Base-by-base conservation (phyloP, 2,888 invertebrate species). In the Phaonia tiefii region DNA sequence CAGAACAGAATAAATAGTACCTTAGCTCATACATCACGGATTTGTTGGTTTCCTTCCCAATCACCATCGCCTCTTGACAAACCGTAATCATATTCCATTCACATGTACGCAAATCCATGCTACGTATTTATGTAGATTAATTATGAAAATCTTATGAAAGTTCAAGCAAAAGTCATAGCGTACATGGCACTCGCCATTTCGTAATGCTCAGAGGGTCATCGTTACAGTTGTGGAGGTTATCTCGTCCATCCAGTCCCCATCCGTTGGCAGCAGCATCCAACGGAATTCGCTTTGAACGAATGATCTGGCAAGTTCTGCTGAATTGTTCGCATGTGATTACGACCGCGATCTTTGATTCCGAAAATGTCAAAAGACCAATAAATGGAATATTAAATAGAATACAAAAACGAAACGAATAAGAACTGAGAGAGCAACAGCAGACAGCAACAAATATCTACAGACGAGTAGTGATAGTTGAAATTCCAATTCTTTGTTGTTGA, bases 271-370 rank as follows among this genome's bases (percentile, higher is more conserved):
- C 31, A 11, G 51, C 22, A 20, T 63, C 63, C 13, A 63, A 42
- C n/a, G 31, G 49, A 25, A 25, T 66, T 42, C 39, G n/a, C 58
- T 13, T 15, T 42, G 22, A 17, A 4, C n/a, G n/a, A 25, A 20
- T 2, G 51, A 51, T 54, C 25, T 25, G 22, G 20, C 49, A 49
- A 49, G 42, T 20, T 63, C 20, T 37, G 51, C 66, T 67, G 66
- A 66, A 78, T 70, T 65, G 65, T 37, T 78, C 69, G 65, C 54
- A 60, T 77, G 84, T 84, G 87, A 86, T 86, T 87, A 85, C 85
- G 82, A 84, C 84, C 84, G 85, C 86, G 89, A 88, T 88, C 89
- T 88, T 87, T 87, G 87, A 88, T 88, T 87, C 86, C 83, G 82
- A 44, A 84, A 84, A 86, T 87, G 86, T 87, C 88, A 88, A 87